phyloP scores from a whole-genome alignment of 2,888 invertebrate species.

The Tillus elongatus region DNA sequence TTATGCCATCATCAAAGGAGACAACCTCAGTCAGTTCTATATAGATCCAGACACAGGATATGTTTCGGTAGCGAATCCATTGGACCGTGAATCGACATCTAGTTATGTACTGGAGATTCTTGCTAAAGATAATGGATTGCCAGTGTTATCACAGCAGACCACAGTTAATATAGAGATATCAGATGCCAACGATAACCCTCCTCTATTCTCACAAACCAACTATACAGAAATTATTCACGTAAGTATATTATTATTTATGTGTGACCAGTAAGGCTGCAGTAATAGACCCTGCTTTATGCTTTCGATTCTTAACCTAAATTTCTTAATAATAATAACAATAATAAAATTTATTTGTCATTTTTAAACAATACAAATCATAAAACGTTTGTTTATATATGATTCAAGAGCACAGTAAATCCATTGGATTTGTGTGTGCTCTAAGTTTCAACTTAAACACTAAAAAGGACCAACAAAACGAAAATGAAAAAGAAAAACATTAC shows the following conservation, averaged over 20 bases:
- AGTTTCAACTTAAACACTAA: no score
- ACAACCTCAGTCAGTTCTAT: constrained; percentile 65
- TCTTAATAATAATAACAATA: no score
- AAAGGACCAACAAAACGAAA: no score
- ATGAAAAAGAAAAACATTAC: no score
- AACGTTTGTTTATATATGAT: no score
- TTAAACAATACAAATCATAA: no score
- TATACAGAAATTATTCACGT: constrained; percentile 69
- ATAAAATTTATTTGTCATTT: not conserved
- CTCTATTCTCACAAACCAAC: constrained; percentile 67
- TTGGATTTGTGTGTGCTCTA: no score
- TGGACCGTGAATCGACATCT: constrained; percentile 76
- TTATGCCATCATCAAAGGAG: constrained; percentile 70
- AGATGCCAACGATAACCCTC: constrained; percentile 91
- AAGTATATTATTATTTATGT: constrained; percentile 16
- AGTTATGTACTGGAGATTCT: constrained; percentile 71
- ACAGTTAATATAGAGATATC: constrained; percentile 70
- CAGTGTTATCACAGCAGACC: constrained; percentile 63
- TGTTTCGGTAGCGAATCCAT: constrained; percentile 59
- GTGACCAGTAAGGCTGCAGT: no score
- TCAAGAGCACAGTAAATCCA: no score
- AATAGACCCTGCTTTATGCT: no score
- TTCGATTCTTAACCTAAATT: no score
- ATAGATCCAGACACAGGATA: constrained; percentile 71
- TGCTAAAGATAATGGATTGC: constrained; percentile 73